These are phyloP conservation scores for Diprion similis DNA, from an alignment of 1,140 invertebrate species.

Conservation along the genomic window DNA sequence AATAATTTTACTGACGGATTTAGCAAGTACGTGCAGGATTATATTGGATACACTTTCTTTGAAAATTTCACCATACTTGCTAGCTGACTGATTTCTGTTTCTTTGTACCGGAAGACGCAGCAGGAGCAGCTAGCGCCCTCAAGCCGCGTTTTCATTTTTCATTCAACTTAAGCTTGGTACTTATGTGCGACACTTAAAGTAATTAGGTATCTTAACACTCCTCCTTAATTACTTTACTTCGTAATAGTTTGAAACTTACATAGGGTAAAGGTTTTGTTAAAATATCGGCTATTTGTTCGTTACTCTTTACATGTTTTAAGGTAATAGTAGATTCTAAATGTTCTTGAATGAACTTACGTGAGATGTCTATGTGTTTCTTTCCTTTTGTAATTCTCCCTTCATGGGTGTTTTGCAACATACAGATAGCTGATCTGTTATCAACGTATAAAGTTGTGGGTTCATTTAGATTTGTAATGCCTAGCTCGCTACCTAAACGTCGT, in stretches of 20 bases:
- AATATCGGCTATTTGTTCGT: slow-evolving; percentile 26
- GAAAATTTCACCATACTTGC: too few relatives aligned
- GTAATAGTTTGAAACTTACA: slow-evolving; percentile 19
- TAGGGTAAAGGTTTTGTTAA: slow-evolving; percentile 25
- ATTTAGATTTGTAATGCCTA: slow-evolving; percentile 22
- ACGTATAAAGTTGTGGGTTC: slow-evolving; percentile 25
- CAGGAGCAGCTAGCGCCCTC: too few relatives aligned
- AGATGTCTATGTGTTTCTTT: slow-evolving; percentile 34
- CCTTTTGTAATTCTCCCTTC: slow-evolving; percentile 34
- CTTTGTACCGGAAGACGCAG: too few relatives aligned
- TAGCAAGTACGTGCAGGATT: too few relatives aligned
- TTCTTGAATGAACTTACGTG: slow-evolving; percentile 33
- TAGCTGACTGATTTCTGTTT: too few relatives aligned
- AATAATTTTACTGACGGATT: too few relatives aligned
- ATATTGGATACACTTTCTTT: too few relatives aligned
- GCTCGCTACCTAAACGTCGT: slow-evolving; percentile 24
- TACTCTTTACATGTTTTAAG: slow-evolving; percentile 16
- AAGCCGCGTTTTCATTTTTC: too few relatives aligned
- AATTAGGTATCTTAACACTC: too few relatives aligned
- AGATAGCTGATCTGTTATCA: slow-evolving; percentile 31
- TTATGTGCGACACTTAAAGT: too few relatives aligned
- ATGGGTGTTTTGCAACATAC: slow-evolving; percentile 32
- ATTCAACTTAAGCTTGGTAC: too few relatives aligned
- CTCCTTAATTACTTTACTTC: slow-evolving; percentile 29
- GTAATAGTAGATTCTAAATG: slow-evolving; percentile 27